Conservation (phyloP, 2,113 vertebrate species). For the sheep (Ovis aries) region ARS-UI_Ramb_v3.0 NC_056080.1:41816501-41817000, state of each 20-base stretch:
- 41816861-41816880: slow-evolving; percentile 38
- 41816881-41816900: slow-evolving; percentile 18
- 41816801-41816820: slow-evolving; percentile 42
- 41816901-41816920: slow-evolving; percentile 50
- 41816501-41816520: not conserved
- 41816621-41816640: slow-evolving; percentile 37
- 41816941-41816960: slow-evolving; percentile 41
- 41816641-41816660: not conserved
- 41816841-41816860: slow-evolving; percentile 23
- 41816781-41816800: slow-evolving; percentile 47
- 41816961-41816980: slow-evolving; percentile 24
- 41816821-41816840: slow-evolving; percentile 34
- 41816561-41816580: slow-evolving; percentile 2
- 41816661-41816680: slow-evolving; percentile 42
- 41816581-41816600: not conserved
- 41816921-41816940: slow-evolving; percentile 32
- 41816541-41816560: slow-evolving; percentile 24
- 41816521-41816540: not conserved
- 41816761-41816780: slow-evolving; percentile 42
- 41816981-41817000: slow-evolving; percentile 41
- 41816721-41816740: slow-evolving; percentile 23
- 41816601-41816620: slow-evolving; percentile 22
- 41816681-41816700: not conserved
- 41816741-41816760: slow-evolving; percentile 35
- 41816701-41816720: slow-evolving; percentile 56